Base-by-base conservation (phyloP, 1,140 invertebrate species). In the Trichogramma pretiosum region DNA sequence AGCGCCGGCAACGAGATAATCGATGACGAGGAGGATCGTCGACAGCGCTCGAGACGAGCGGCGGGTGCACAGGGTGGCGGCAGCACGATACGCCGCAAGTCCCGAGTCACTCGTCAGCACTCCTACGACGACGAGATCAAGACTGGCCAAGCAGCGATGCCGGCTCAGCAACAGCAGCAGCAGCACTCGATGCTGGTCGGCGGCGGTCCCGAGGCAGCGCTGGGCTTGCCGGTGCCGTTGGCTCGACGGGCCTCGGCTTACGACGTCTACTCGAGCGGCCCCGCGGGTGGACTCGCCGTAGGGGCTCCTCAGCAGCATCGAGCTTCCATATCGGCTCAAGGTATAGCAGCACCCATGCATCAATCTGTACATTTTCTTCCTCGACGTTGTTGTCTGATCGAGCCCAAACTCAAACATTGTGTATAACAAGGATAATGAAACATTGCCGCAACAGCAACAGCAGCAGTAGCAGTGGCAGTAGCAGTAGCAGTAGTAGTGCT, bases 81-180 rank as follows among this genome's bases (percentile, higher is more conserved):
- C 53, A 44, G 59, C 57, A 56, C 62, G 54, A 33, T 59, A 3
- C 67, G 82, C 10, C 73, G 83, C 34, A 83, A 83, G 52, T 87
- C 85, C 0, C 71, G 82, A 43, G 75, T 84, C 10, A 78, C 81
- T 4, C 74, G 84, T 11, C 85, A 88, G 63, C 83, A 85, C 54
- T 87, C 84, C 55, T 87, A 85, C 56, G 85, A 88, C 56, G 85
- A 88, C 43, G 86, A 89, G 50, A 74, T 81, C 11, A 74, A 79
- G 70, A 68, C 73, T 60, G 65, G 52, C 45, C 5, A 5, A 28
- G 57, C 49, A 30, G 47, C 22, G 46, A 36, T 3, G 32, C 48
- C 55, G 30, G 59, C 52, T 28, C 68, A 32, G 52, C 56, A 10
- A 13, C 16, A 0, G 21, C 7, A 5, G 11, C 24, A 5, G 17